Conservation (phyloP, 2,113 vertebrate genomes). For the Erinaceus europaeus region DNA sequence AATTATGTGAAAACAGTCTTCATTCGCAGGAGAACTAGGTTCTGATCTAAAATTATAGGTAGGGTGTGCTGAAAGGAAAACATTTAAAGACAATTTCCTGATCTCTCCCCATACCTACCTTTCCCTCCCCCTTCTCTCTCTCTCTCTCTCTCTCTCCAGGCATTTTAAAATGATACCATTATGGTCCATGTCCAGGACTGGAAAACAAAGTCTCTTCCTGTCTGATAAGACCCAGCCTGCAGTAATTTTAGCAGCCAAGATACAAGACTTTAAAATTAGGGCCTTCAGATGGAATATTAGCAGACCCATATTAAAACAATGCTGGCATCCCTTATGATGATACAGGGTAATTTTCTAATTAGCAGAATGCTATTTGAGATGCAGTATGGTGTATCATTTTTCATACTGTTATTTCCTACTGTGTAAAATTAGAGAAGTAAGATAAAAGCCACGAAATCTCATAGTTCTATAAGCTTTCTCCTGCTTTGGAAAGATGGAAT, state of each 20-base stretch:
- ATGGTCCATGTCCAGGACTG: slow-evolving; percentile 35
- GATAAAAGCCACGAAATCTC: slow-evolving; percentile 22
- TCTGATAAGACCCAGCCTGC: slow-evolving; percentile 66
- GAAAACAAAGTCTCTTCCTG: slow-evolving; percentile 59
- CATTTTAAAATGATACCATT: slow-evolving; percentile 52
- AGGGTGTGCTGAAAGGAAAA: slow-evolving; percentile 15
- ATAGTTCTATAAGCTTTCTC: neutral
- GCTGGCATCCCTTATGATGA: neutral
- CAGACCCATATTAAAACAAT: slow-evolving; percentile 34
- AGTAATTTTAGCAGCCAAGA: slow-evolving; percentile 69
- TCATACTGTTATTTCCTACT: slow-evolving; percentile 26
- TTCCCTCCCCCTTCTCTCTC: too few relatives aligned
- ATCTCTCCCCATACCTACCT: neutral
- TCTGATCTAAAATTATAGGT: slow-evolving; percentile 42
- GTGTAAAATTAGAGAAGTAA: slow-evolving; percentile 33
- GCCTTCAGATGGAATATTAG: slow-evolving; percentile 51
- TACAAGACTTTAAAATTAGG: slow-evolving; percentile 65
- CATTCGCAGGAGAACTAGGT: slow-evolving; percentile 43
- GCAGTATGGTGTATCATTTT: slow-evolving; percentile 31
- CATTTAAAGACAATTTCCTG: slow-evolving; percentile 44
- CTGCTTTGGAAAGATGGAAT: slow-evolving; percentile 23
- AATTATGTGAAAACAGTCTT: slow-evolving; percentile 44
- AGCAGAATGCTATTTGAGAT: slow-evolving; percentile 45
- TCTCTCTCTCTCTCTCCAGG: neutral
- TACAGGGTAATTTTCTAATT: slow-evolving; percentile 57